A percentile compares a stretch with the other conserved stretches of the same genome.
phyloP scores from a whole-genome alignment of 2,113 vertebrate species.

The Ramphastos sulfuratus region DNA sequence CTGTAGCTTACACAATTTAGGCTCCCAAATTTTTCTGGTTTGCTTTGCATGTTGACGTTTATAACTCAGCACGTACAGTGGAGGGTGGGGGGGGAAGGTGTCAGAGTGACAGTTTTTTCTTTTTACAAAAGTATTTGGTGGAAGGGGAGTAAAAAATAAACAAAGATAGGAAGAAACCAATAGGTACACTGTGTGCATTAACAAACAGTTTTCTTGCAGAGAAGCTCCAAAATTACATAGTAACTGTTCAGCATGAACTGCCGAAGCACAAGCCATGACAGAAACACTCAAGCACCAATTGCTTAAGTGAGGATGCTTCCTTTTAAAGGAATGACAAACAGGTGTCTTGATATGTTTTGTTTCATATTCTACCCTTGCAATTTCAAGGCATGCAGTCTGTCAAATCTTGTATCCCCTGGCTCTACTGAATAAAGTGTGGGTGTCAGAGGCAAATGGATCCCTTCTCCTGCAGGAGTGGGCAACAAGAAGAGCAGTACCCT shows the following conservation, averaged over 20 bases:
- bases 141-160: background rate
- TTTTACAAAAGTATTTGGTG: background rate
- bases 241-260: background rate
- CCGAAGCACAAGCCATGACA: background rate
- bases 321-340: background rate
- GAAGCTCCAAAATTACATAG: background rate
- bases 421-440: background rate
- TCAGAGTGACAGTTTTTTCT: background rate
- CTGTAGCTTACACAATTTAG: constrained; percentile 12
- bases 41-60: background rate
- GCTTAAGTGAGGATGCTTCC: background rate
- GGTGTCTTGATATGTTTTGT: background rate
- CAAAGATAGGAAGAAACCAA: background rate
- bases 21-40: constrained; percentile 32
- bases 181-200: background rate
- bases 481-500: background rate
- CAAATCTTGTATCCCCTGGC: background rate
- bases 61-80: constrained; percentile 11
- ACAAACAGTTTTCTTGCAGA: background rate
- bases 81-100: background rate
- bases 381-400: background rate
- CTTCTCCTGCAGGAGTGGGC: background rate
- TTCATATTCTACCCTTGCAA: background rate
- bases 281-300: background rate
- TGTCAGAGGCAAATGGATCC: background rate